These are phyloP conservation scores for Cantharis rufa DNA, from an alignment of 2,888 invertebrate genomes.

Conservation along the genomic window DNA sequence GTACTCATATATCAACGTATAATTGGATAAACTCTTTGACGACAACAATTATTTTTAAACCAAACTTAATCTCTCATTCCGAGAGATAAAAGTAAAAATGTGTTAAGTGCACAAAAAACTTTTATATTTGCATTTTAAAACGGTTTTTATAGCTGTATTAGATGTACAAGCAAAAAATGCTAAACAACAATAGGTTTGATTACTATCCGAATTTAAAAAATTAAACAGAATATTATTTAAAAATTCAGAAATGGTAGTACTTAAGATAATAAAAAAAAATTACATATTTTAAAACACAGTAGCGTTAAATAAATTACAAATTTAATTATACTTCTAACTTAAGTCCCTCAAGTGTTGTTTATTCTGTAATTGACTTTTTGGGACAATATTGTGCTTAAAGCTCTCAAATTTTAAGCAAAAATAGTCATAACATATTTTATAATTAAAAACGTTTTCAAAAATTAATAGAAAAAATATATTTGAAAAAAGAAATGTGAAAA, in stretches of 20 bases:
- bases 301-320: not conserved
- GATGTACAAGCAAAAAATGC: not conserved
- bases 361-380: not conserved
- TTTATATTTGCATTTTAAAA: not conserved
- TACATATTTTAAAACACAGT: not conserved
- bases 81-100: not conserved
- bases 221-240: not conserved
- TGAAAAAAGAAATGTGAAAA: not conserved
- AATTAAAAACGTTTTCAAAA: not conserved
- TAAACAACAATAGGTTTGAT: not conserved
- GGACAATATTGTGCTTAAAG: not conserved
- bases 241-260: not conserved
- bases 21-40: conserved; percentile 6
- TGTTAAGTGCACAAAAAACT: not conserved
- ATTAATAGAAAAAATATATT: not conserved
- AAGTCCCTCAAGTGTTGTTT: not conserved
- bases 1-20: conserved; percentile 6
- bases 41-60: conserved; percentile 2
- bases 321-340: not conserved
- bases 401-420: not conserved
- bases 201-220: not conserved
- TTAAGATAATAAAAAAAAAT: not conserved
- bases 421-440: not conserved
- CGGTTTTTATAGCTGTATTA: not conserved
- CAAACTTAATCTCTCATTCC: not conserved